Evolutionary conservation across 2,113 vertebrate genomes (phyloP), one percentile per base, ranked within the genome.

Genomic region (Gavia stellata): DNA sequence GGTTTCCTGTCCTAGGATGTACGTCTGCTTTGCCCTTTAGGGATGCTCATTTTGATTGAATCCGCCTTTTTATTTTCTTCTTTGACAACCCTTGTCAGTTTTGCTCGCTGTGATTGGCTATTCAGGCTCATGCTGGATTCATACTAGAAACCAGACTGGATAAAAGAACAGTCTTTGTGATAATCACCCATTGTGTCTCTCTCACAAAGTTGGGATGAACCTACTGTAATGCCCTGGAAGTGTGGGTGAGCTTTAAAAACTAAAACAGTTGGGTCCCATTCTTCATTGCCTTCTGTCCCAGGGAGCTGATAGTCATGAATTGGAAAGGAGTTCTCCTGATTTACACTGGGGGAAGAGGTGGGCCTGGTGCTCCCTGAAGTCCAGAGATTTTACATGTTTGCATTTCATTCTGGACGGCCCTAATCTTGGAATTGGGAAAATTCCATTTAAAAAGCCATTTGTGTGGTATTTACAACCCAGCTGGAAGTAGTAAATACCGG

Each of bases 401-500:
- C 33, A 3, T 85, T 87, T 91, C 26, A 7, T 94, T 92, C 47
- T 63, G 73, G 55, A 52, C 1, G 5, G 59, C 34, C 47, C 29
- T 24, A 28, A 66, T 44, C 67, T 53, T 49, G 92, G 84, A 86
- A 92, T 31, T 73, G 91, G 90, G 95, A 73, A 91, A 96, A 96
- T 93, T 95, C 93, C 84, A 56, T 93, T 95, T 92, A 59, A 97
- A 93, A 96, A 96, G 87, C 94, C 93, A 73, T 96, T 97, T 94
- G 79, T 87, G 42, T 88, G 93, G 94, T 92, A 96, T 97, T 96
- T 94, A 94, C 84, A 95, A 21, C 78, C 91, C 97, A 96, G 96
- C 94, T 97, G 97, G 95, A 96, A 94, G 95, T 81, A 95, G 94
- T 94, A 96, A 97, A 96, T 97, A 95, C 89, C 47, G 90, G 94